phyloP scores from a whole-genome alignment of 2,797 vertebrate genomes.

The Falco columbarius region DNA sequence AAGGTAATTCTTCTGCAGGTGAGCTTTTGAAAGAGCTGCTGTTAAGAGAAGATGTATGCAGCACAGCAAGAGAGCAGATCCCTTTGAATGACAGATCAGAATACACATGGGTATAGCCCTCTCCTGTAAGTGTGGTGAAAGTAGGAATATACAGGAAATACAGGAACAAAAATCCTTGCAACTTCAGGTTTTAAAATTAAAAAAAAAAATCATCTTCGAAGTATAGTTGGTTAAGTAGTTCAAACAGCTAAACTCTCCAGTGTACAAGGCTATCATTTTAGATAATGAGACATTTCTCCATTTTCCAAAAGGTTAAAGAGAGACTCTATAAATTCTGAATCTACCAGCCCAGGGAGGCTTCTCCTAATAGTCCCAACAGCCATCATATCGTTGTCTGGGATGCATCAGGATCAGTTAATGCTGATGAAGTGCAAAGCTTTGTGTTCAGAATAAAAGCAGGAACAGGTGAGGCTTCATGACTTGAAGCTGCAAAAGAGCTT shows the following conservation, averaged over 20 bases:
- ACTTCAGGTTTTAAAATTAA: background rate
- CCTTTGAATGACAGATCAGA: background rate
- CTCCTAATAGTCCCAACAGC: conserved; percentile 53
- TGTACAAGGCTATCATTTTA: conserved; percentile 59
- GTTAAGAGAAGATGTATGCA: background rate
- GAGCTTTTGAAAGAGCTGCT: background rate
- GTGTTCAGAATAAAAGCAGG: conserved; percentile 28
- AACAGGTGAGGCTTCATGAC: background rate
- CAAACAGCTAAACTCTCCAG: conserved; percentile 28
- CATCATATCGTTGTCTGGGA: conserved; percentile 56
- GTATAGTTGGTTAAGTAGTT: conserved; percentile 13
- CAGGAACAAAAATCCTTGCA: background rate
- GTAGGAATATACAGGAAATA: background rate
- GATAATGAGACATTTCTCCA: conserved; percentile 64
- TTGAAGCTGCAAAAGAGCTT: background rate
- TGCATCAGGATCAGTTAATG: conserved; percentile 52
- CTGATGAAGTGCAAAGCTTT: conserved; percentile 55
- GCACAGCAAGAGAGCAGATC: background rate
- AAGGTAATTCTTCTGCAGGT: background rate
- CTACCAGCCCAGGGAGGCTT: conserved; percentile 31
- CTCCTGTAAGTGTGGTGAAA: background rate
- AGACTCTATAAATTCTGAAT: conserved; percentile 53
- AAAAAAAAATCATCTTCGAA: background rate
- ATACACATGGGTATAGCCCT: background rate
- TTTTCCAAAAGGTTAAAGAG: conserved; percentile 56